These are phyloP conservation scores for Metridium senile DNA, from an alignment of 92 coral and sea anemone species.

Conservation along the genomic window DNA sequence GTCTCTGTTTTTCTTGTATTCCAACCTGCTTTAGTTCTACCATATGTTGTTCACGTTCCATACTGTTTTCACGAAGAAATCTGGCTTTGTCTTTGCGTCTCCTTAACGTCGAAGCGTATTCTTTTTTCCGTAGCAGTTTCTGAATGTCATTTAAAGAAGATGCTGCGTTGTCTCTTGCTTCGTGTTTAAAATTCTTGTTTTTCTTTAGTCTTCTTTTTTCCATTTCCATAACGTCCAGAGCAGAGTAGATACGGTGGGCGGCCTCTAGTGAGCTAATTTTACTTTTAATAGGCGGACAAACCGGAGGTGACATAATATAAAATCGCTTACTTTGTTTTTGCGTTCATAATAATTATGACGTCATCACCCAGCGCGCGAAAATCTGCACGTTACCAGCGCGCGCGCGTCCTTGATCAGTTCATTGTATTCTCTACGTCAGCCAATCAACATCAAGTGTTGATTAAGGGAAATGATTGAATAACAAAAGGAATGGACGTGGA, in stretches of 20 bases:
- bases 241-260: constrained; percentile 73
- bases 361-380: constrained; percentile 8
- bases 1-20: constrained; percentile 64
- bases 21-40: constrained; percentile 58
- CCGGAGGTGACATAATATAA: constrained; percentile 38
- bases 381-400: neutral
- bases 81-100: constrained; percentile 51
- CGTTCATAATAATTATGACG: constrained; percentile 16
- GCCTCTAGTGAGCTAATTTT: constrained; percentile 66
- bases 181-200: constrained; percentile 47
- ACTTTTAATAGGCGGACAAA: constrained; percentile 53
- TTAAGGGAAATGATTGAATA: neutral
- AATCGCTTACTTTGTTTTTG: too few relatives aligned
- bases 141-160: constrained; percentile 37
- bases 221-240: constrained; percentile 52
- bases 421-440: neutral
- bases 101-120: constrained; percentile 59
- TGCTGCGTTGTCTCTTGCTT: constrained; percentile 7
- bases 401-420: neutral
- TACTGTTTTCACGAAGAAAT: constrained; percentile 45
- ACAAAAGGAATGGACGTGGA: neutral
- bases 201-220: constrained; percentile 29
- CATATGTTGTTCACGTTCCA: constrained; percentile 33
- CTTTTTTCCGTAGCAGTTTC: constrained; percentile 61
- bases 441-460: neutral